Evolutionary conservation across 2,888 invertebrate genomes (phyloP), one percentile per base, ranked within the genome.

Genomic region (Salpingus planirostris): DNA sequence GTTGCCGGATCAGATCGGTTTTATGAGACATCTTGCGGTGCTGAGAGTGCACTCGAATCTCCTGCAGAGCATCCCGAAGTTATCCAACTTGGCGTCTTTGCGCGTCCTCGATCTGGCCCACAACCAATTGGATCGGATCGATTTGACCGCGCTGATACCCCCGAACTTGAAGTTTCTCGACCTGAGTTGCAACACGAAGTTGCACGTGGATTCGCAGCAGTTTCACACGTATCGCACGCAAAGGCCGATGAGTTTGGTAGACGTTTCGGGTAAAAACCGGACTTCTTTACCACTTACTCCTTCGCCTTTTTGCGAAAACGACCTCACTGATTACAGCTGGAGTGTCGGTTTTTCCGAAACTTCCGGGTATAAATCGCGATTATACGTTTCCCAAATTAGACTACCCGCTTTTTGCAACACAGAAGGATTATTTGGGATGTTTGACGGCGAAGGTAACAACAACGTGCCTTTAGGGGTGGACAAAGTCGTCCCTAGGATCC

Each of bases 101-200:
- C 78, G 81, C 67, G 85, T 88, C 11, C 65, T 89, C 35, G 89
- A 89, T 62, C 70, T 89, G 46, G 87, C 89, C 0, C 87, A 89
- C 54, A 89, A 89, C 58, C 84, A 87, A 57, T 62, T 89, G 29
- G 85, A 87, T 57, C 77, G 79, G 44, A 74, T 89, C 33, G 86
- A 88, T 63, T 67, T 89, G 46, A 71, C 78, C 33, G 71, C 76
- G 2, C 59, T 89, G 29, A 82, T 88, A 22, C 86, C 88, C 2
- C 80, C 83, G 29, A 86, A 86, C 56, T 67, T 89, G 15, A 86
- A 87, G 57, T 88, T 86, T 59, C 67, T 89, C 26, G 89, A 89
- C 60, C 74, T 89, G 53, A 87, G 87, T 0, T 88, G 88, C 49
- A 89, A 89, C 54, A 71, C 78, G 24, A 79, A 84, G 50, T 66